These are phyloP conservation scores for Diarsia brunnea DNA, from an alignment of 2,888 invertebrate species.

Conservation along the genomic window DNA sequence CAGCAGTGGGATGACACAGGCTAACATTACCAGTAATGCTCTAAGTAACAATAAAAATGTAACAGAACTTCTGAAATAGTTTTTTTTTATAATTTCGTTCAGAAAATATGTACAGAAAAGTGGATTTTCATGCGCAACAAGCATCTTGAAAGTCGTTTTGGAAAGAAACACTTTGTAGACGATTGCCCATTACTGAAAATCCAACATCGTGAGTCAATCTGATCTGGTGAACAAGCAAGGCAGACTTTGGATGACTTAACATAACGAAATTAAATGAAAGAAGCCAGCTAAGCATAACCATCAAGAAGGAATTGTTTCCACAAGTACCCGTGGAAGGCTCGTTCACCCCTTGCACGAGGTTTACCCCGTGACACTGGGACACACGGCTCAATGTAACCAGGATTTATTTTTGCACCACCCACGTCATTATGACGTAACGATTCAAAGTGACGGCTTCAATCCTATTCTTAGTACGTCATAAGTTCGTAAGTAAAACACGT, in stretches of 20 bases:
- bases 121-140: neutral
- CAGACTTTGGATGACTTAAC: neutral
- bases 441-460: slow-evolving; percentile 11
- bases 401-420: slow-evolving; percentile 25
- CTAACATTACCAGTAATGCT: neutral
- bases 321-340: neutral
- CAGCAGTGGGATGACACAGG: too few species aligned
- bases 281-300: neutral
- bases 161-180: neutral
- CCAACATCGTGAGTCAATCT: neutral
- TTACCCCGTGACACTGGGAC: neutral
- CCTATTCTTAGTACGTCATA: slow-evolving; percentile 47
- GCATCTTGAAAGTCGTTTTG: neutral
- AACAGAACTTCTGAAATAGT: neutral
- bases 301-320: neutral
- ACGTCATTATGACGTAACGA: slow-evolving; percentile 42
- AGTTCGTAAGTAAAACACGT: slow-evolving; percentile 31
- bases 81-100: neutral
- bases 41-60: neutral
- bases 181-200: neutral
- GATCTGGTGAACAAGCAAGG: neutral
- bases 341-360: neutral
- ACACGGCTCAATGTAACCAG: neutral
- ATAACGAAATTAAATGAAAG: neutral
- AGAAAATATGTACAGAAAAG: neutral